A percentile compares a stretch with the other conserved stretches of the same genome.
Conservation (phyloP, 2,113 vertebrate genomes). For the Hystrix cristata region DNA sequence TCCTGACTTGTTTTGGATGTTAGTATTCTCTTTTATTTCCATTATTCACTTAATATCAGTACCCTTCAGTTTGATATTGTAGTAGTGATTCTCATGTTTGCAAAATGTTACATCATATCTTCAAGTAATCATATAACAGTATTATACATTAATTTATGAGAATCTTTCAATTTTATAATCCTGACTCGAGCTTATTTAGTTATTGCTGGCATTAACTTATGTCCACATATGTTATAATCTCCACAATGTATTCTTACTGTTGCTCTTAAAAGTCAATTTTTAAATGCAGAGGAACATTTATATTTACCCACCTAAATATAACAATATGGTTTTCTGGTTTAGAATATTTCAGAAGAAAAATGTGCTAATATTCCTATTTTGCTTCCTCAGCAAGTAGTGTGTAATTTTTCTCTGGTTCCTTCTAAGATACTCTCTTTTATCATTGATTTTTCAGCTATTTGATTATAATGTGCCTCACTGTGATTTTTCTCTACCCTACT, state of each 20-base stretch:
- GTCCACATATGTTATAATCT: not conserved
- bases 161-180: not conserved
- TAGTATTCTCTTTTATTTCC: not conserved
- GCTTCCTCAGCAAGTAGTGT: not conserved
- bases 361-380: not conserved
- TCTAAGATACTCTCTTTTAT: not conserved
- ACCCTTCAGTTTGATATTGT: not conserved
- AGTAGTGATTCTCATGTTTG: not conserved
- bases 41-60: not conserved
- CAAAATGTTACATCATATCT: not conserved
- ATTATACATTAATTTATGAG: not conserved
- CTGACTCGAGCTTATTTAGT: not conserved
- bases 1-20: not conserved
- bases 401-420: not conserved
- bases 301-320: not conserved
- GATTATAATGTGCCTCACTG: not conserved
- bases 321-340: not conserved
- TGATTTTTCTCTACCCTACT: not conserved
- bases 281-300: not conserved
- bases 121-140: not conserved
- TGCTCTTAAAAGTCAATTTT: not conserved
- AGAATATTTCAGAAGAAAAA: constrained; percentile 7
- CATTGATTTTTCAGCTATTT: not conserved
- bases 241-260: not conserved
- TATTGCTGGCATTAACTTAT: not conserved